Base-by-base conservation (phyloP, 2,888 invertebrate genomes). In the Crocallis elinguaria region DNA sequence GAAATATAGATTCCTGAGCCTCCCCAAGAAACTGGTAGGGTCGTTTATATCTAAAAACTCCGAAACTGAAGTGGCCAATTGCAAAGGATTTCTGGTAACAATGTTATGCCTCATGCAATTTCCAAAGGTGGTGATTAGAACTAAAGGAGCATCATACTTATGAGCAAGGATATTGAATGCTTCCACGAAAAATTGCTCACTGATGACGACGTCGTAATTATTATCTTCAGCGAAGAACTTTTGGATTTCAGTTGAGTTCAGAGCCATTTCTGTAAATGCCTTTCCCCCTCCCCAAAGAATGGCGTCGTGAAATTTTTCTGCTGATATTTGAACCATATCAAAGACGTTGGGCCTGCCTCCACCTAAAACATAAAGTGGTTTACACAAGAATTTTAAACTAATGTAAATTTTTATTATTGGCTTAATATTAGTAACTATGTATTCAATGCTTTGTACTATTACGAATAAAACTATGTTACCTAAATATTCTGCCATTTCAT, bases 181-280 rank as follows among this genome's bases (percentile, higher is more conserved):
- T 68, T 93, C 92, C 73, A 84, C 85, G 51, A 83, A 89, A 62
- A 92, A 92, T 36, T 88, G 84, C 62, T 92, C 92, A n/a, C 79
- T 69, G 2, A 93, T 82, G 1, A 93, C 83, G 7, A 92, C 64
- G 59, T 93, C 92, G 33, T 86, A 92, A 36, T 72, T 74, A 12
- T 80, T 77, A 19, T 89, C 82, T 56, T 78, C 67, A 0, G 64
- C 65, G 0, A 92, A 60, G 37, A 92, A 81, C 0, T 71, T 55
- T 61, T 73, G 68, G 0, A 90, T 77, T 57, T 75, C 66, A 2
- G 69, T 74, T 0, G 89, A 88, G 49, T 85, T 84, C 1, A 91
- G 55, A 0, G 77, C 66, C 0, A 82, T 56, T 65, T 91, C 85
- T 4, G 88, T 86, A 5, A 79, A 81, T 0, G 74, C 84, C 23